A percentile compares a stretch with the other conserved stretches of the same genome.
Conservation (phyloP, 2,888 invertebrate species). For the Seladonia tumulorum region DNA sequence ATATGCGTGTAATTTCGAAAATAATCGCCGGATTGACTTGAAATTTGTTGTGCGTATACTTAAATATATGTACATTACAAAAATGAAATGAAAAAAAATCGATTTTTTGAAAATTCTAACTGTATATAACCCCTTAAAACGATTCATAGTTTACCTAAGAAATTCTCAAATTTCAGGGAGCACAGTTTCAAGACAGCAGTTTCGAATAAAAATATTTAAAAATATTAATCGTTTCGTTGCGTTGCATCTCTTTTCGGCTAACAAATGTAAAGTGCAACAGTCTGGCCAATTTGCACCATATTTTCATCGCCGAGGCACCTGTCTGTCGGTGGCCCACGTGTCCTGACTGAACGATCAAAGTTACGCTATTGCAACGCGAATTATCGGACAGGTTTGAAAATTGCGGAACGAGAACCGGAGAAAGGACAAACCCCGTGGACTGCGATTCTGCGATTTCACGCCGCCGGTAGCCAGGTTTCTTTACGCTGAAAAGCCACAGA, state of each 20-base stretch:
- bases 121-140: no score
- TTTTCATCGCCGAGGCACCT: not conserved
- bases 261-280: no score
- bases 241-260: no score
- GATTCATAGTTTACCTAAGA: not conserved
- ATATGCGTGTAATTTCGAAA: no score
- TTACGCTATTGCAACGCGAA: not conserved
- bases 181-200: no score
- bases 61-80: no score
- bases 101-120: no score
- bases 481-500: conserved; percentile 27
- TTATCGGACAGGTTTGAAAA: no score
- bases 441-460: not conserved
- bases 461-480: not conserved
- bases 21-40: no score
- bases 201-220: not conserved
- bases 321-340: not conserved
- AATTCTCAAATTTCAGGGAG: not conserved
- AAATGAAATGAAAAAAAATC: no score
- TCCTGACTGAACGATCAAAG: not conserved
- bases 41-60: no score
- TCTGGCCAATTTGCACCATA: no score
- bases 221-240: not conserved
- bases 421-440: not conserved
- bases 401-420: not conserved